phyloP scores from a whole-genome alignment of 2,113 vertebrate genomes.

The Formicarius rufipectus region DNA sequence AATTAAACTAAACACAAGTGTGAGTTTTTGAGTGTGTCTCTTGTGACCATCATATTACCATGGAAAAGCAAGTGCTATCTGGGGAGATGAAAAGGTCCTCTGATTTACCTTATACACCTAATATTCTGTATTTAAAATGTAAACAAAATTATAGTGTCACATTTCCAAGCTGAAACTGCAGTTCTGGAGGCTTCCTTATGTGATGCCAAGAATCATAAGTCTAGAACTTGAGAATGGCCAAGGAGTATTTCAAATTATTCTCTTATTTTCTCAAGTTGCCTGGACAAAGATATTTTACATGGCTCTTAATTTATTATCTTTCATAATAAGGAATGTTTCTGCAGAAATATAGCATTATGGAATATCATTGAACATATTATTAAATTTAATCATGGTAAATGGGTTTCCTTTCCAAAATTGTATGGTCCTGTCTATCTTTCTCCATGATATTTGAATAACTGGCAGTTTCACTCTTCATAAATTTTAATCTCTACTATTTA shows the following conservation, averaged over 20 bases:
- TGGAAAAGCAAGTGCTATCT: not conserved
- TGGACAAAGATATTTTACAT: constrained; percentile 20
- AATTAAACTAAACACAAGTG: not conserved
- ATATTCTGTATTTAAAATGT: not conserved
- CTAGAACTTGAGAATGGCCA: not conserved
- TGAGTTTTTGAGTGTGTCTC: not conserved
- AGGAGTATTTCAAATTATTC: constrained; percentile 30
- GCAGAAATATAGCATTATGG: constrained; percentile 2
- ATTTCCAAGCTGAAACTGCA: not conserved
- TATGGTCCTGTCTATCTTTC: not conserved
- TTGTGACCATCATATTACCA: not conserved
- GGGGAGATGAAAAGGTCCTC: not conserved
- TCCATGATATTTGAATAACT: not conserved
- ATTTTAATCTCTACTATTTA: not conserved
- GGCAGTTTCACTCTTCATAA: not conserved
- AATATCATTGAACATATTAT: constrained; percentile 23
- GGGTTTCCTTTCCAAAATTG: not conserved
- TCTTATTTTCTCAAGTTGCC: constrained; percentile 21
- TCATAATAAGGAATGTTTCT: constrained; percentile 43
- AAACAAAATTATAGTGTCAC: not conserved
- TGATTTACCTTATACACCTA: not conserved
- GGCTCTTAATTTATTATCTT: constrained; percentile 52
- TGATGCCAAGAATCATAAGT: constrained; percentile 8
- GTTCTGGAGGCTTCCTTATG: not conserved
- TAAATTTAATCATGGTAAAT: constrained; percentile 20